Evolutionary conservation across 2,888 invertebrate genomes (phyloP), one percentile per base, ranked within the genome.

Genomic region (Papilio elwesi): DNA sequence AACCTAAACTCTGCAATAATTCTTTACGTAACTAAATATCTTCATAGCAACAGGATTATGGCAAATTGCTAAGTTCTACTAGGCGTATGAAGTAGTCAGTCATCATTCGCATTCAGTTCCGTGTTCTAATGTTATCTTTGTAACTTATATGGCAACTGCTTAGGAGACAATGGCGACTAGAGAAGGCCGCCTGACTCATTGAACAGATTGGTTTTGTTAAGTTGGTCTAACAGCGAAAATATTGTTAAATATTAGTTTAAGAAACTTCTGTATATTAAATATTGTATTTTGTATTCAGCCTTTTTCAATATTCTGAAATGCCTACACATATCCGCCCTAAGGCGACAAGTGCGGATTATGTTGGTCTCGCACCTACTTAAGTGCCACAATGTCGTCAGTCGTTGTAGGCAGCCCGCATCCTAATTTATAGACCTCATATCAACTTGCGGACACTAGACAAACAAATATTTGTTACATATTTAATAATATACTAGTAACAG

Each of bases 101-200:
- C 36, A 57, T 55, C 16, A 6, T 13, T 52, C 12, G 48, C 26
- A 36, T 9, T n/a, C n/a, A 57, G 38, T 73, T 73, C 73, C 68
- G 64, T 47, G 64, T 68, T 64, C 55, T 49, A 6, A 53, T 63
- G 67, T 64, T 68, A 65, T 65, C 57, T 51, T 68, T 55, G 11
- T 47, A 73, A 68, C 49, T 68, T 47, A 73, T 36, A 52, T 12
- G 48, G 64, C 52, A 36, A 67, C 71, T 67, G 68, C 57, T 64
- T 49, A 16, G 64, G 63, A 68, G 52, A 73, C 73, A 73, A 69
- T 64, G 16, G 49, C 38, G 43, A n/a, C 7, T n/a, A 15, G 64
- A 49, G 36, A 73, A 73, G 53, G 55, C 12, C 64, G 49, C 16
- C 11, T 64, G 15, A 55, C n/a, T 71, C 68, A 68, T 68, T 68